phyloP scores from a whole-genome alignment of 1,140 invertebrate genomes.

The Drosophila nigrodunni region DNA sequence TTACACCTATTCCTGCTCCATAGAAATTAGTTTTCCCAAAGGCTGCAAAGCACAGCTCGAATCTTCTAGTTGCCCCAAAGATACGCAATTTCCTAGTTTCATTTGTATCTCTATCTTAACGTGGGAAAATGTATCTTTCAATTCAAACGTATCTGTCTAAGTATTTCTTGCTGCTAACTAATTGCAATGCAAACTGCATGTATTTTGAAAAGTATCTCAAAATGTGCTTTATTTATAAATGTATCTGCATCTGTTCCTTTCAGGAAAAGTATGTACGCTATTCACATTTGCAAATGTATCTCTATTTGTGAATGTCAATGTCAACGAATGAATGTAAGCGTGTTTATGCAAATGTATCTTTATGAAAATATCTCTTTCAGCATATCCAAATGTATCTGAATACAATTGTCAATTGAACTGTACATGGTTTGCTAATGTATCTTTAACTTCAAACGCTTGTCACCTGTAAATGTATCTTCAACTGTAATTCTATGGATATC shows the following conservation, averaged over 20 bases:
- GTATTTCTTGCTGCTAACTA: too few species aligned
- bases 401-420: neutral
- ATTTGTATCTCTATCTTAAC: neutral
- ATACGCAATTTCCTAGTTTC: neutral
- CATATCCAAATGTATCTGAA: neutral
- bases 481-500: neutral
- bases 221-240: neutral
- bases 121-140: neutral
- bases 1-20: neutral
- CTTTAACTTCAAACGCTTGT: neutral
- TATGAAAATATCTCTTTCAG: neutral
- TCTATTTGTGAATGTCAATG: neutral
- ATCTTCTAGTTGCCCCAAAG: neutral
- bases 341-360: neutral
- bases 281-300: neutral
- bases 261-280: neutral
- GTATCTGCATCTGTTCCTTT: neutral
- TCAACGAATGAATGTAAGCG: neutral
- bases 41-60: slow-evolving; percentile 9
- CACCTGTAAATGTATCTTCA: neutral
- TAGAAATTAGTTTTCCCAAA: slow-evolving; percentile 3
- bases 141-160: neutral
- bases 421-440: neutral
- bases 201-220: neutral
- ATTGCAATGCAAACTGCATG: too few species aligned